phyloP scores from a whole-genome alignment of 1,140 invertebrate species.

The Pseudomyrmex concolor region DNA sequence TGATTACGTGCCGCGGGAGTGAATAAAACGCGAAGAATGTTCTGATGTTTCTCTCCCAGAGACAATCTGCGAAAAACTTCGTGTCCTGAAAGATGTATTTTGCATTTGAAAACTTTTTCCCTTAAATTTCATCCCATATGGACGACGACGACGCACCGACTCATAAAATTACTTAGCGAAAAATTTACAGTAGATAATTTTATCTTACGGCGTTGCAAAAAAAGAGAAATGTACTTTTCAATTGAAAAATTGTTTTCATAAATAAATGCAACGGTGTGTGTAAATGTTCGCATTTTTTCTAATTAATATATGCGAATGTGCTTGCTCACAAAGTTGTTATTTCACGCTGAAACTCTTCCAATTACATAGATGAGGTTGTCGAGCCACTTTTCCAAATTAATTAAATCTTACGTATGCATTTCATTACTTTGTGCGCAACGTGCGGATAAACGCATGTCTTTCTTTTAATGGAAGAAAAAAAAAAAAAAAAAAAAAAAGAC shows the following conservation, averaged over 20 bases:
- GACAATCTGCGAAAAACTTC: not conserved
- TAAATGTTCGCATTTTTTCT: not conserved
- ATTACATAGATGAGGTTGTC: slow-evolving; percentile 7
- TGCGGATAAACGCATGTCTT: not conserved
- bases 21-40: not conserved
- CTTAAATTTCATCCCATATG: not conserved
- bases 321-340: not conserved
- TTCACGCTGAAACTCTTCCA: slow-evolving; percentile 11
- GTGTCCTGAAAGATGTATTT: slow-evolving; percentile 26
- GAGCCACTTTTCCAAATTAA: slow-evolving; percentile 29
- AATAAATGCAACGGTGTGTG: not conserved
- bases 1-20: not conserved
- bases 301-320: slow-evolving; percentile 22
- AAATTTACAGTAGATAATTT: not conserved
- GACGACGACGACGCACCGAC: not conserved
- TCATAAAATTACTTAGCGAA: not conserved
- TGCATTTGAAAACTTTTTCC: not conserved
- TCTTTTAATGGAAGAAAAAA: slow-evolving; percentile 13
- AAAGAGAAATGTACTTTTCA: not conserved
- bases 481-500: no score
- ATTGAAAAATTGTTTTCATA: not conserved
- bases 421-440: slow-evolving; percentile 9
- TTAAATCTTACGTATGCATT: slow-evolving; percentile 46
- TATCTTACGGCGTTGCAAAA: not conserved
- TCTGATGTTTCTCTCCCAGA: no score